Base-by-base conservation (phyloP, 1,140 invertebrate species). In the Conus ventricosus region DNA sequence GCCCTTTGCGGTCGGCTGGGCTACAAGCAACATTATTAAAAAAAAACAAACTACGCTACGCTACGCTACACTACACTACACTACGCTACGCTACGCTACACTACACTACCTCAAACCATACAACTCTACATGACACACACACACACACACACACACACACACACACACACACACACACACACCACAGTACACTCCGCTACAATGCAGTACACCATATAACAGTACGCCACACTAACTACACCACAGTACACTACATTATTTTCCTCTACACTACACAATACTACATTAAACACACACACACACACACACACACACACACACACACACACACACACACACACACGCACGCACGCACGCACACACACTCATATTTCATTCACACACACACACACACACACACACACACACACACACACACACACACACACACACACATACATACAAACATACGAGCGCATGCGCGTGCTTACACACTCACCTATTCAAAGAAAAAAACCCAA, bases 91-190 rank as follows among this genome's bases (percentile, higher is more conserved):
- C 39, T 39, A 39, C 39, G 3, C 39, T 39, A 3, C 39, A 39
- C 39, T 39, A 39, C 39, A 39, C 39, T 39, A 39, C 39, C 39
- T 3, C 3, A 39, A 1, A 39, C 39, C 39, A 39, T 39, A 39
- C 39, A 0, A 39, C 39, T 39, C 39, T 39, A 39, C 39, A 39
- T 39, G 3, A 39, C 75, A 78, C 75, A 78, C 75, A 39, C 75
- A 78, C 75, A 78, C 75, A 39, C 75, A 78, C 75, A 78, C 75
- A 39, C 75, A 39, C 75, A 39, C 75, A 78, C 75, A 78, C 75
- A 39, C 75, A 78, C 75, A 78, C 75, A 39, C 75, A 39, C 75
- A 78, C 75, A 39, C 75, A 39, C 75, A 78, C 75, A 78, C 75
- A 39, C 3, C 75, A 39, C 3, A 78, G 27, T 23, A 78, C 75